These are phyloP conservation scores for Tachyglossus aculeatus DNA, from an alignment of 2,797 vertebrate genomes.

Conservation along the genomic window DNA sequence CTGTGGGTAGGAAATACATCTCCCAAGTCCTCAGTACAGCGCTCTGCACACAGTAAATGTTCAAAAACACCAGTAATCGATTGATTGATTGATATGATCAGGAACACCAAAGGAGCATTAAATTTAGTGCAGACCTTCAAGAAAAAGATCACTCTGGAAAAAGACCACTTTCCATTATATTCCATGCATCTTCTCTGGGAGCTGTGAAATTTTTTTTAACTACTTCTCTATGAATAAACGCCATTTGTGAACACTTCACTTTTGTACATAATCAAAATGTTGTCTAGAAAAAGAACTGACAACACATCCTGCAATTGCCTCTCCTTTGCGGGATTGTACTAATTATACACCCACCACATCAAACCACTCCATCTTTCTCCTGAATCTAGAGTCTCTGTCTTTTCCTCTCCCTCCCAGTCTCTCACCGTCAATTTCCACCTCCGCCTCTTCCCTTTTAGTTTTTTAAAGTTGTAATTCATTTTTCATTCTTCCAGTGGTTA, in stretches of 20 bases:
- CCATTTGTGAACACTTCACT: constrained; percentile 35
- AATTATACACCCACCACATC: not conserved
- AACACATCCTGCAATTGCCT: constrained; percentile 38
- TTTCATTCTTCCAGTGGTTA: constrained; percentile 6
- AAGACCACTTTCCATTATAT: constrained; percentile 27
- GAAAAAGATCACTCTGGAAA: not conserved
- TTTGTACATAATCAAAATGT: not conserved
- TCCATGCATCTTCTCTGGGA: constrained; percentile 33
- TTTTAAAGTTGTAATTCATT: constrained; percentile 2
- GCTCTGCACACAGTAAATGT: too few relatives aligned
- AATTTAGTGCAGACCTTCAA: not conserved
- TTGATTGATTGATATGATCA: constrained; percentile 3
- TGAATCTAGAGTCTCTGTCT: not conserved
- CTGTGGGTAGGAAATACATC: constrained; percentile 7
- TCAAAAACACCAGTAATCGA: too few relatives aligned
- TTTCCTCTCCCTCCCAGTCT: not conserved
- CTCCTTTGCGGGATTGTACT: constrained; percentile 15
- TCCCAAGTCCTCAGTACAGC: too few relatives aligned
- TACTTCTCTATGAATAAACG: constrained; percentile 47
- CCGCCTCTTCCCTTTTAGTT: not conserved
- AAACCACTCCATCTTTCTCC: constrained; percentile 12
- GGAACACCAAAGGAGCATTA: constrained; percentile 49
- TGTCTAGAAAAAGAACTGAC: constrained; percentile 46
- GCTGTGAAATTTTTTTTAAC: not conserved
- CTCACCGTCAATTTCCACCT: not conserved